These are phyloP conservation scores for Eriosoma lanigerum DNA, from an alignment of 1,140 invertebrate genomes.

Conservation along the genomic window DNA sequence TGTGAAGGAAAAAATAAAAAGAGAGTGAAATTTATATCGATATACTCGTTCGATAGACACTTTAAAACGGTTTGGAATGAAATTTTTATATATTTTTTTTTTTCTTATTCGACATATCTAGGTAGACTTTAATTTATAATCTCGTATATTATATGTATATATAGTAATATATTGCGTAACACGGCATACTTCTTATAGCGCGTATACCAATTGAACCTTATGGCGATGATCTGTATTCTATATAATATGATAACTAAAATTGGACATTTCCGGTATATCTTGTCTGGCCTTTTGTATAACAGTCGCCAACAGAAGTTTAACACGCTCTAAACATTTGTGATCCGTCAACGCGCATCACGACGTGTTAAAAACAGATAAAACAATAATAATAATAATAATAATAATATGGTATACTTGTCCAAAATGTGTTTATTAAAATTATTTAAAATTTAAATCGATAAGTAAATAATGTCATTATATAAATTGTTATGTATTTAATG, in stretches of 20 bases:
- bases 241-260: neutral
- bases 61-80: too few relatives aligned
- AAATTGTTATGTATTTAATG: too few relatives aligned
- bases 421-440: too few relatives aligned
- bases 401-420: too few relatives aligned
- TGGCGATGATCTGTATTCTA: neutral
- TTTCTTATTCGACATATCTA: neutral
- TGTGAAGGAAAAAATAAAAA: slow-evolving; percentile 15
- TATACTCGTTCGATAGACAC: too few relatives aligned
- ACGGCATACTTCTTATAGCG: neutral
- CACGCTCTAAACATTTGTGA: too few relatives aligned
- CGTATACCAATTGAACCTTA: neutral
- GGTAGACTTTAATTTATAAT: neutral
- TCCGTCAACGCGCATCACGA: too few relatives aligned
- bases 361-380: too few relatives aligned
- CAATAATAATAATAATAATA: too few relatives aligned
- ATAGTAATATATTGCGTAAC: slow-evolving; percentile 8
- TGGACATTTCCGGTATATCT: slow-evolving; percentile 45
- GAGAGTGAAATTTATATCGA: slow-evolving; percentile 34
- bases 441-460: too few relatives aligned
- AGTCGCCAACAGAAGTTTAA: neutral
- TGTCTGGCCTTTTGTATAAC: neutral
- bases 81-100: too few relatives aligned
- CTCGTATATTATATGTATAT: neutral
- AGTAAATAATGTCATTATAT: too few relatives aligned